Percentiles rank a stretch among this genome's conserved stretches.
Conservation (phyloP, 1,140 invertebrate species). For the Eumaeus atala region DNA sequence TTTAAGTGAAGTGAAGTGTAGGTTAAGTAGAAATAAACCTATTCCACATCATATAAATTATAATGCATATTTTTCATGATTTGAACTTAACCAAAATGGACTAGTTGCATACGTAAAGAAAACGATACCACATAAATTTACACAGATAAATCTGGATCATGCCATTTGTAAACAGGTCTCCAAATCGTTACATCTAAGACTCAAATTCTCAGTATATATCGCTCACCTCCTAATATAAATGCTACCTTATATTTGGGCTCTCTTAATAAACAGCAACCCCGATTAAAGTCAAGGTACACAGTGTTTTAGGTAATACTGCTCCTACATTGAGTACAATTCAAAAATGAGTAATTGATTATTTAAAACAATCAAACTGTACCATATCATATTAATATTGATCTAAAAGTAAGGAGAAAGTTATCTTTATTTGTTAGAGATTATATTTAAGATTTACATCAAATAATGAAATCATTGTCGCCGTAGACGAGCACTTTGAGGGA, state of each 20-base stretch:
- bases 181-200: conserved; percentile 21
- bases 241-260: conserved; percentile 16
- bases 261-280: conserved; percentile 11
- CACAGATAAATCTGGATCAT: conserved; percentile 26
- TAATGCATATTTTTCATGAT: conserved; percentile 9
- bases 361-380: too few relatives aligned
- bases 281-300: too few relatives aligned
- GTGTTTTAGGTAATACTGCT: too few relatives aligned
- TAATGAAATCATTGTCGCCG: too few relatives aligned
- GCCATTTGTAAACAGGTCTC: conserved; percentile 27
- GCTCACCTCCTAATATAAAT: conserved; percentile 19
- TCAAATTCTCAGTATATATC: conserved; percentile 17
- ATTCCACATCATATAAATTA: conserved; percentile 23
- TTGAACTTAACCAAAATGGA: conserved; percentile 25
- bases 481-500: too few relatives aligned
- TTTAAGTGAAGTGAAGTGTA: conserved; percentile 21
- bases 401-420: too few relatives aligned
- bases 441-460: too few relatives aligned
- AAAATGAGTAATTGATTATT: too few relatives aligned
- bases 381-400: too few relatives aligned
- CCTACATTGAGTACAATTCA: too few relatives aligned
- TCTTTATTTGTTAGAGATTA: too few relatives aligned
- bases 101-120: conserved; percentile 26
- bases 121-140: conserved; percentile 14
- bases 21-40: conserved; percentile 18